phyloP scores from a whole-genome alignment of 2,797 vertebrate species.

The Sparidentex hasta region DNA sequence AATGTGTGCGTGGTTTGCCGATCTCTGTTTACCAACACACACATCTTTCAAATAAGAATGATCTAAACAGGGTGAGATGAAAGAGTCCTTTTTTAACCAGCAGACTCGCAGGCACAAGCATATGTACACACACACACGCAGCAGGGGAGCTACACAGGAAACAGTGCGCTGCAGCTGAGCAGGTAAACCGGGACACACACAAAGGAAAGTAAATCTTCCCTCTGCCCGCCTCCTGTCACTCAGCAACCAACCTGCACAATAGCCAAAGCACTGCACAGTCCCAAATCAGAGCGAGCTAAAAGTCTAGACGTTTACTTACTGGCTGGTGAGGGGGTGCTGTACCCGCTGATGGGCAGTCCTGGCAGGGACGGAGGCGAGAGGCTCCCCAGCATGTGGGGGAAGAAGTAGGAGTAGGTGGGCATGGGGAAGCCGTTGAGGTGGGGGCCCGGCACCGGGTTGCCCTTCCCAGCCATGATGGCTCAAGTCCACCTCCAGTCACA shows the following conservation, averaged over 20 bases:
- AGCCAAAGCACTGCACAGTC: neutral
- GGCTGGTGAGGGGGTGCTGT: constrained; percentile 97
- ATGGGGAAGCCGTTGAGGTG: constrained; percentile 95
- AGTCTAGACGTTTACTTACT: constrained; percentile 87
- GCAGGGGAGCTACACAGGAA: constrained; percentile 34
- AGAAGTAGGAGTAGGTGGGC: constrained; percentile 96
- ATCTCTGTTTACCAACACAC: constrained; percentile 70
- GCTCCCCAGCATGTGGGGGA: constrained; percentile 95
- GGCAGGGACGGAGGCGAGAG: constrained; percentile 92
- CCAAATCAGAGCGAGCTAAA: neutral
- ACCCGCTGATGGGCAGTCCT: constrained; percentile 93
- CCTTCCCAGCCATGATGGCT: constrained; percentile 94
- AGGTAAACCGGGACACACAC: constrained; percentile 60
- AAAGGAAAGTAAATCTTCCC: constrained; percentile 37
- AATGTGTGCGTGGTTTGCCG: constrained; percentile 1
- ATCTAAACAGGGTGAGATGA: constrained; percentile 71
- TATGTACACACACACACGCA: constrained; percentile 13
- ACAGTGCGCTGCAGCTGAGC: constrained; percentile 6
- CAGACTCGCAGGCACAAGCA: constrained; percentile 21
- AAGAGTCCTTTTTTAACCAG: constrained; percentile 60
- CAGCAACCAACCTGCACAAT: constrained; percentile 15
- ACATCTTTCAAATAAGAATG: constrained; percentile 61
- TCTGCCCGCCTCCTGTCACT: constrained; percentile 28
- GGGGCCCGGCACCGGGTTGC: constrained; percentile 92
- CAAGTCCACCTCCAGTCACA: constrained; percentile 64